These are phyloP conservation scores for Chaenogobius annularis DNA, from an alignment of 2,113 vertebrate genomes.

Conservation along the genomic window DNA sequence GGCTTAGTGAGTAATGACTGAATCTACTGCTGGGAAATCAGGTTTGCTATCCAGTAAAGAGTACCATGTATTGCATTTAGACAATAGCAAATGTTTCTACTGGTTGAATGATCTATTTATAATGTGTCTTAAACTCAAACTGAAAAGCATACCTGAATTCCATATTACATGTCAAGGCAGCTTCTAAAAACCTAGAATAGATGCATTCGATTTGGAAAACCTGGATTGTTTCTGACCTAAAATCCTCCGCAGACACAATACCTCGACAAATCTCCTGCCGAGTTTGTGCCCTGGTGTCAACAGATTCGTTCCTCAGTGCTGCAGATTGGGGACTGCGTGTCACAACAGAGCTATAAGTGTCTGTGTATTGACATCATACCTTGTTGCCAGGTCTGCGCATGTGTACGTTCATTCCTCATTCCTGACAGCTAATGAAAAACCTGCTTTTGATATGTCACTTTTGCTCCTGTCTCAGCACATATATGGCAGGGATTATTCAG, in stretches of 20 bases:
- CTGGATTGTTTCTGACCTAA: conserved; percentile 12
- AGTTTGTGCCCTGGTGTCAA: conserved; percentile 48
- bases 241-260: not conserved
- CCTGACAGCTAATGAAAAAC: conserved; percentile 64
- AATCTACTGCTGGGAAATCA: conserved; percentile 56
- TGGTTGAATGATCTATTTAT: not conserved
- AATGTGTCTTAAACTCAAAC: not conserved
- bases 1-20: conserved; percentile 59
- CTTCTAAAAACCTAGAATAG: not conserved
- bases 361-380: conserved; percentile 57
- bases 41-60: not conserved
- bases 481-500: conserved; percentile 45
- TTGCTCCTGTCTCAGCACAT: conserved; percentile 33
- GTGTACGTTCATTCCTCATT: conserved; percentile 52
- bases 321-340: conserved; percentile 51
- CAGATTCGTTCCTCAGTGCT: conserved; percentile 46
- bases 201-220: conserved; percentile 11
- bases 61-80: not conserved
- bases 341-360: conserved; percentile 51
- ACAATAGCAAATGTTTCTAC: not conserved
- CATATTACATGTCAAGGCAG: not conserved
- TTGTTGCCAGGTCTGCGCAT: conserved; percentile 37
- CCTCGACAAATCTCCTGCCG: conserved; percentile 19
- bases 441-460: conserved; percentile 57
- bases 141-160: not conserved